Percentiles rank a stretch among this genome's conserved stretches.
phyloP scores from a whole-genome alignment of 2,888 invertebrate species.

The Rhodophaea formosa region DNA sequence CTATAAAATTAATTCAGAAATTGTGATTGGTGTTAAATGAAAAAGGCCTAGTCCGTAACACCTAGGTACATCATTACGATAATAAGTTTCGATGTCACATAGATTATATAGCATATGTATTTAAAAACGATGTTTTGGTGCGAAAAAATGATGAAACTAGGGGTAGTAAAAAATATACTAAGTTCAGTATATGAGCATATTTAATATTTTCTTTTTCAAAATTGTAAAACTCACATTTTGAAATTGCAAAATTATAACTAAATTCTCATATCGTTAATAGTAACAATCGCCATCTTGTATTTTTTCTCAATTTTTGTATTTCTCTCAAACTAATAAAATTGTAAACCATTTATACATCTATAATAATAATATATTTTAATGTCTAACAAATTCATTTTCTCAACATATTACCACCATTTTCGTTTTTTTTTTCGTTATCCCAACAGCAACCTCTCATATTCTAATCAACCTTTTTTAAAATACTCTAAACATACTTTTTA shows the following conservation, averaged over 20 bases:
- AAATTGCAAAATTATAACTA: constrained; percentile 82
- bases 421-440: constrained; percentile 58
- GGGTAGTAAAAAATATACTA: no score
- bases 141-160: no score
- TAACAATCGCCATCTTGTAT: constrained; percentile 78
- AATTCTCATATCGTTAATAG: constrained; percentile 80
- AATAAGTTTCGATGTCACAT: no score
- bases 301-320: constrained; percentile 67
- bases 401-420: constrained; percentile 70
- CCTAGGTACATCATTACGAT: no score
- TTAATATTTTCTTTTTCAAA: constrained; percentile 81
- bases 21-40: no score
- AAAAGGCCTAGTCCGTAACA: no score
- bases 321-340: constrained; percentile 76
- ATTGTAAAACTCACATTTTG: constrained; percentile 82
- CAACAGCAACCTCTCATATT: constrained; percentile 74
- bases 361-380: constrained; percentile 80
- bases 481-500: constrained; percentile 76
- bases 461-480: constrained; percentile 73
- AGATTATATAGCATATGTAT: no score
- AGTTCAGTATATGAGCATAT: constrained; percentile 77
- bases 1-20: no score
- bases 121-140: no score
- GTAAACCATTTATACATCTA: constrained; percentile 80
- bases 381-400: constrained; percentile 80